Base-by-base conservation (phyloP, 2,113 vertebrate genomes). In the Apodemus speciosus region DNA sequence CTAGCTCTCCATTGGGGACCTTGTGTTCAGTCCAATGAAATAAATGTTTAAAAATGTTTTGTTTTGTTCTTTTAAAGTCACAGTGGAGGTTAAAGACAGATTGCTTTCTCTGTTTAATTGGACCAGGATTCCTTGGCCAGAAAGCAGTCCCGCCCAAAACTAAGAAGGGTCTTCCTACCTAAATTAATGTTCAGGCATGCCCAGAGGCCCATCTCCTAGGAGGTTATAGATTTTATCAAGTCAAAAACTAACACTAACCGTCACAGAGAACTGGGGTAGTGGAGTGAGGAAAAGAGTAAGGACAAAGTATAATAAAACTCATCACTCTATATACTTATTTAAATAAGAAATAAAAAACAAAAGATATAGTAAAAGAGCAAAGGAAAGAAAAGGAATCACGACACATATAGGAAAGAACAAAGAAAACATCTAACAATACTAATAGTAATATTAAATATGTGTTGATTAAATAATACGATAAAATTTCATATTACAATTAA, bases 391-490 rank as follows among this genome's bases (percentile, higher is more conserved):
- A 53, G 25, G 38, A 88, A 27, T 73, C 68, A 71, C 64, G 13
- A 72, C n/a, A 64, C 25, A 51, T n/a, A 75, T 27, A 85, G 56
- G 15, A 77, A 76, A 85, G 32, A 80, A 80, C 49, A 72, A 46
- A 20, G 13, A 72, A 87, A 58, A 68, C 21, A 77, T 76, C 51
- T 51, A 77, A 53, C 5, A 81, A 89, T 56, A 75, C 16, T 71
- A 80, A 60, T 73, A 73, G 66, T 68, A 90, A 69, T 80, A 56
- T 73, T 81, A 75, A 88, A 43, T 71, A 64, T 88, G 14, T 58
- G 56, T 66, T 38, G n/a, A 68, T 91, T 88, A 81, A 91, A 73
- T 10, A 81, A 83, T 75, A 46, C 13, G 73, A 89, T 89, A 69
- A 76, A 68, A 75, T 75, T 21, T 16, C n/a, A 84, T n/a, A n/a